Base-by-base conservation (phyloP, 2,113 vertebrate species). In the Cephalopholis sonnerati region DNA sequence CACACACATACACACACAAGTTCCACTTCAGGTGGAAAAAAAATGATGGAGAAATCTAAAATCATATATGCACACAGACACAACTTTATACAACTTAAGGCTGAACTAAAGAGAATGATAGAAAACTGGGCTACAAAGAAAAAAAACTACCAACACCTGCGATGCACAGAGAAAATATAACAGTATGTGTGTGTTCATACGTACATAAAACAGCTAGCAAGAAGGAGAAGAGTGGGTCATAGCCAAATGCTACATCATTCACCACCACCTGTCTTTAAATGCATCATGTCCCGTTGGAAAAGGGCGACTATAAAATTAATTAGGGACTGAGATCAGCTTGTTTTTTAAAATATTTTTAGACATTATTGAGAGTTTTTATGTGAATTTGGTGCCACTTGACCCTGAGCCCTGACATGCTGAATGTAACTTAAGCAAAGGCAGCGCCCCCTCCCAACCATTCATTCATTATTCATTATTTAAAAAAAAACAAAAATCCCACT, bases 81-180 rank as follows among this genome's bases (percentile, higher is more conserved):
- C 20, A 57, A 64, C 63, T 85, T 74, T 51, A 75, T 54, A 82
- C 57, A 78, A 87, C 46, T 39, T 74, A 69, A 75, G 64, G 71
- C 75, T 77, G 68, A 87, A 81, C 74, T 79, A 85, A 80, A 64
- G 51, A 75, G 16, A 59, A 55, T 22, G 1, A 0, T 4, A 44
- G 16, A 39, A 76, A 39, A 44, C 10, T 16, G 13, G 8, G 5
- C 20, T 58, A 63, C 25, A 58, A 65, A 39, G 9, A 7, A 18
- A 25, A 17, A 27, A 81, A 24, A 29, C 58, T 54, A 65, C 71
- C 32, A 36, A 70, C 50, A 64, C 27, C 48, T 63, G 70, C 7
- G 4, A 41, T 3, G 63, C 57, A 69, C 48, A 53, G 55, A 81
- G 53, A 55, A 57, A 72, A 48, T 5, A 1, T 80, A 25, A 22